Base-by-base conservation (phyloP, 2,888 invertebrate species). In the Brenthis hecate region DNA sequence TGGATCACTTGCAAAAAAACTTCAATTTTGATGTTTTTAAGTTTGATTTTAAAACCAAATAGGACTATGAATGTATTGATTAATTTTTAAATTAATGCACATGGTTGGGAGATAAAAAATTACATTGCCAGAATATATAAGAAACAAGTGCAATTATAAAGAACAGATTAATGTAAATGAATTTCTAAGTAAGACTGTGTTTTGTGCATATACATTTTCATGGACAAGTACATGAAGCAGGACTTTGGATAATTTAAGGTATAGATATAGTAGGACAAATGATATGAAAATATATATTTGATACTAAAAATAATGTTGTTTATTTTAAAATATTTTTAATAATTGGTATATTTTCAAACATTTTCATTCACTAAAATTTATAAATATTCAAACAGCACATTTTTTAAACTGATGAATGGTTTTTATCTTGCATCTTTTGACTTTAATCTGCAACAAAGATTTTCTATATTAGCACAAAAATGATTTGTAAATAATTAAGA, bases 1-100 rank as follows among this genome's bases (percentile, higher is more conserved):
- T 63, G 95, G 94, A 53, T 94, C 94, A 43, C 86, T 95, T 73
- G 94, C 95, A 3, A 96, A 96, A 82, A 93, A 94, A 83, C 91
- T 96, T 75, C 94, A 95, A 81, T 95, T 95, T 91, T 95, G 66
- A 57, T 67, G 13, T 36, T 43, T 43, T 50, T 28, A 28, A 28
- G 28, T 53, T n/a, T 36, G 19, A 28, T 50, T 61, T 32, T 32
- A 58, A 23, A 32, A 8, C 5, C 8, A 50, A 5, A 28, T 11
- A 23, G 11, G 6, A 56, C 19, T 32, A 66, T 14, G 32, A 11
- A n/a, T 47, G 13, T 23, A 28, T 53, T 51, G n/a, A 57, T 1
- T 51, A 57, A 48, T 50, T 50, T 14, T 23, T n/a, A n/a, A 23
- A 23, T 23, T 4, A 28, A 28, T 28, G 36, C 56, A 32, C 50